These are phyloP conservation scores for Neocloeon triangulifer DNA, from an alignment of 1,140 invertebrate genomes.

Conservation along the genomic window DNA sequence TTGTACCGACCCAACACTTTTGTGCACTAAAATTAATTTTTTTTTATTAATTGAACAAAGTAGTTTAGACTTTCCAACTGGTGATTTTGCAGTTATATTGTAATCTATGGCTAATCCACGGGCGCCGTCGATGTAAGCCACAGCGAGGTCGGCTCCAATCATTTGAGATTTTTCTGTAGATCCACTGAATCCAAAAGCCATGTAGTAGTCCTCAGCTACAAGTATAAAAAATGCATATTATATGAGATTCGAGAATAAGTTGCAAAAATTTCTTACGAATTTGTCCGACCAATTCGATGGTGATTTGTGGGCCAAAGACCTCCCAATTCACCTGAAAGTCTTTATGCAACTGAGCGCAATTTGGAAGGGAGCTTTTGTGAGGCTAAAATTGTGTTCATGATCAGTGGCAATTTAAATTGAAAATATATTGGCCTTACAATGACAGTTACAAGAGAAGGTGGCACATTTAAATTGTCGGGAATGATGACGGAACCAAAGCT, in stretches of 20 bases:
- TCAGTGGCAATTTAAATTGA: background rate
- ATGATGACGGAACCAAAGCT: constrained; percentile 59
- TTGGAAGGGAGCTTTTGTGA: constrained; percentile 38
- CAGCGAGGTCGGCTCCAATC: constrained; percentile 63
- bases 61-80: constrained; percentile 22
- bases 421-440: constrained; percentile 12
- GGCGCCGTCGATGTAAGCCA: constrained; percentile 49
- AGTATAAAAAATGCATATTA: constrained; percentile 8
- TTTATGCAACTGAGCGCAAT: constrained; percentile 67
- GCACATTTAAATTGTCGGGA: constrained; percentile 60
- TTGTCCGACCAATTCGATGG: constrained; percentile 64
- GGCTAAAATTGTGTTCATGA: constrained; percentile 14
- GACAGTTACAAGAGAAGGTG: constrained; percentile 46
- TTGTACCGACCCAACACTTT: constrained; percentile 63
- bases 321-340: constrained; percentile 71
- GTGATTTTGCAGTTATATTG: constrained; percentile 60
- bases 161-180: constrained; percentile 43
- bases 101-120: constrained; percentile 57
- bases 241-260: background rate
- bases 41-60: constrained; percentile 2
- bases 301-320: constrained; percentile 70
- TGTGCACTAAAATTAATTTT: constrained; percentile 32
- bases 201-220: constrained; percentile 51
- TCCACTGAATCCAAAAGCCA: constrained; percentile 71
- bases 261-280: constrained; percentile 21